Percentiles rank a stretch among this genome's conserved stretches.
phyloP scores from a whole-genome alignment of 2,888 invertebrate genomes.

The Hymenopus coronatus region DNA sequence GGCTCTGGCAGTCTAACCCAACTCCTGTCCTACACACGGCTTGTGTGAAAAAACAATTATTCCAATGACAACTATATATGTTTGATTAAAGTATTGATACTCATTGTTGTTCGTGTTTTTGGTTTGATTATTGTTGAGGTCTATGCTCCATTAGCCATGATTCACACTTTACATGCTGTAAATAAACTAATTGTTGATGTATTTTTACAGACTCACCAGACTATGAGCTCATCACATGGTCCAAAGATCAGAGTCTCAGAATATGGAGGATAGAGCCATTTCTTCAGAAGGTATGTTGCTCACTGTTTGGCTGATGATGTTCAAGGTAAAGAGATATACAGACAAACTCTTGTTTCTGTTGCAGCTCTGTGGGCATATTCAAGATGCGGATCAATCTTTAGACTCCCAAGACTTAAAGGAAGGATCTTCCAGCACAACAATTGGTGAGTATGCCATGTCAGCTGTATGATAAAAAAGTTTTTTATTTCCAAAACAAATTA shows the following conservation, averaged over 20 bases:
- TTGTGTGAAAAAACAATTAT: no score
- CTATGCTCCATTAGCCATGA: no score
- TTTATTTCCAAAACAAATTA: no score
- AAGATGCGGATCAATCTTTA: conserved; percentile 51
- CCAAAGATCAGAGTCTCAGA: conserved; percentile 86
- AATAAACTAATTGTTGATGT: conserved; percentile 39
- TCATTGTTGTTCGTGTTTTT: no score
- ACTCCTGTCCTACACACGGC: no score
- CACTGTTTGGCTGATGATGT: not conserved
- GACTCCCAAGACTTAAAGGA: conserved; percentile 23
- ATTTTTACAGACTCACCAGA: conserved; percentile 57
- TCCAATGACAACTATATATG: no score
- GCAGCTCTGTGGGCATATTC: conserved; percentile 68
- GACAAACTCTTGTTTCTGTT: conserved; percentile 31
- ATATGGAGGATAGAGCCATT: conserved; percentile 88
- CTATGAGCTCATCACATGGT: conserved; percentile 91
- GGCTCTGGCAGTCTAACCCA: no score
- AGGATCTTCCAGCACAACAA: not conserved
- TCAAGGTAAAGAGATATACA: no score
- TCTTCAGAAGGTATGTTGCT: conserved; percentile 62
- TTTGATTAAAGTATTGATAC: no score
- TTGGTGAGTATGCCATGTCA: not conserved
- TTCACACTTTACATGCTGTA: not conserved
- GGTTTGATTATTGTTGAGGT: no score
- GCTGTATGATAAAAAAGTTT: no score